Percentiles rank a stretch among this genome's conserved stretches.
These are phyloP conservation scores for Luehdorfia chinensis DNA, from an alignment of 1,140 invertebrate species.

Conservation along the genomic window DNA sequence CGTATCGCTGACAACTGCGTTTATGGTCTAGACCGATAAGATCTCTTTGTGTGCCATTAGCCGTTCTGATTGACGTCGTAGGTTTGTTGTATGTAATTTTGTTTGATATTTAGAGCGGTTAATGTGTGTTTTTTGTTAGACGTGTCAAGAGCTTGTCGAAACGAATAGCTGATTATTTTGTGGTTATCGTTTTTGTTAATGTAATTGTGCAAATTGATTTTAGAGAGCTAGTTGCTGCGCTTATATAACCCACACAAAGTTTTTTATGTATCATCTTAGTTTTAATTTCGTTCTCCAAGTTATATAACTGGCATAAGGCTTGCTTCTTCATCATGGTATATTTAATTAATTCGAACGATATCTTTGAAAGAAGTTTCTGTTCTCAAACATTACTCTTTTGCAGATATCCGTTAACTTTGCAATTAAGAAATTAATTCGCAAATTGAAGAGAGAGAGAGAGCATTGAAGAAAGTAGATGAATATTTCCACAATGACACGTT, in stretches of 20 bases:
- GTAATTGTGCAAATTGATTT: constrained; percentile 18
- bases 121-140: constrained; percentile 36
- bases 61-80: constrained; percentile 70
- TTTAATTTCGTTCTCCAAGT: too few relatives aligned
- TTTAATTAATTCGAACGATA: too few relatives aligned
- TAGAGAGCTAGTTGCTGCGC: too few relatives aligned
- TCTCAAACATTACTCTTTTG: constrained; percentile 1
- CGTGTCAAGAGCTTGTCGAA: constrained; percentile 41
- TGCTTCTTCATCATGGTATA: too few relatives aligned
- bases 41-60: constrained; percentile 68
- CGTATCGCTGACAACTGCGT: constrained; percentile 60
- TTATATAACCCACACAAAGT: too few relatives aligned
- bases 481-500: constrained; percentile 12
- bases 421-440: background rate
- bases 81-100: constrained; percentile 72
- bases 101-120: constrained; percentile 63
- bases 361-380: too few relatives aligned
- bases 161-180: constrained; percentile 33
- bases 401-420: background rate
- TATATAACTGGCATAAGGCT: too few relatives aligned
- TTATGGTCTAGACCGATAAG: constrained; percentile 55
- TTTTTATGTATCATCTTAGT: too few relatives aligned
- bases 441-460: too few relatives aligned
- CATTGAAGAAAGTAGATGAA: too few relatives aligned
- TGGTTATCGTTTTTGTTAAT: constrained; percentile 18